Conservation (phyloP, 2,888 invertebrate genomes). For the Hyles lineata region DNA sequence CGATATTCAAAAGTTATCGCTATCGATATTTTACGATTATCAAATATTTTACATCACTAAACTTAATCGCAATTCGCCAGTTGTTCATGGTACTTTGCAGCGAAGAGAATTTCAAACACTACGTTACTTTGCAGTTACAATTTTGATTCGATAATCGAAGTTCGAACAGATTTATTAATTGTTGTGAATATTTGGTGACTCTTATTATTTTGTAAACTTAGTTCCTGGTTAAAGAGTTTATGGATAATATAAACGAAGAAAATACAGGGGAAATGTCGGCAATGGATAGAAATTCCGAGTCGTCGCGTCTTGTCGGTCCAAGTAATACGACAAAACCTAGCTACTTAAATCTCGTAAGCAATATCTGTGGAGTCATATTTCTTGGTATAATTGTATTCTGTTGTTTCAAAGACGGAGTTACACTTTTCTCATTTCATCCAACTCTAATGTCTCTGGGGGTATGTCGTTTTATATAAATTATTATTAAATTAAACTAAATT, state of each 20-base stretch:
- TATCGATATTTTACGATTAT: too few relatives aligned
- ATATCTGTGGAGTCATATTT: constrained; percentile 66
- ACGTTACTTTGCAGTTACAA: too few relatives aligned
- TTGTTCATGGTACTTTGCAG: too few relatives aligned
- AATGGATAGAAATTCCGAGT: constrained; percentile 65
- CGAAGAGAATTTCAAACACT: too few relatives aligned
- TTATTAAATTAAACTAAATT: constrained; percentile 11
- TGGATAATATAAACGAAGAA: constrained; percentile 49
- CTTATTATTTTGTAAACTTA: background rate
- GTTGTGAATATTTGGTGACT: too few relatives aligned
- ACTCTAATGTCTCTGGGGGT: constrained; percentile 78
- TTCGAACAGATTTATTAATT: background rate
- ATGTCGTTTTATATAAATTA: constrained; percentile 52
- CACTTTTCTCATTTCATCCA: constrained; percentile 79
- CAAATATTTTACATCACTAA: too few relatives aligned
- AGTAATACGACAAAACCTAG: constrained; percentile 62
- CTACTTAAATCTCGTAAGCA: constrained; percentile 71
- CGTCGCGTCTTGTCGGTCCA: constrained; percentile 67
- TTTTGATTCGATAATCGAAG: background rate
- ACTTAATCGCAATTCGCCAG: too few relatives aligned
- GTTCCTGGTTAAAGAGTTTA: constrained; percentile 35
- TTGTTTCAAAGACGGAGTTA: constrained; percentile 65
- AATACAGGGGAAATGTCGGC: constrained; percentile 59
- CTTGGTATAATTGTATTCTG: constrained; percentile 68
- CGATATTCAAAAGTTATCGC: too few relatives aligned